Evolutionary conservation across 2,797 vertebrate species (phyloP), one percentile per base, ranked within the genome.

Genomic region (Molossus molossus): DNA sequence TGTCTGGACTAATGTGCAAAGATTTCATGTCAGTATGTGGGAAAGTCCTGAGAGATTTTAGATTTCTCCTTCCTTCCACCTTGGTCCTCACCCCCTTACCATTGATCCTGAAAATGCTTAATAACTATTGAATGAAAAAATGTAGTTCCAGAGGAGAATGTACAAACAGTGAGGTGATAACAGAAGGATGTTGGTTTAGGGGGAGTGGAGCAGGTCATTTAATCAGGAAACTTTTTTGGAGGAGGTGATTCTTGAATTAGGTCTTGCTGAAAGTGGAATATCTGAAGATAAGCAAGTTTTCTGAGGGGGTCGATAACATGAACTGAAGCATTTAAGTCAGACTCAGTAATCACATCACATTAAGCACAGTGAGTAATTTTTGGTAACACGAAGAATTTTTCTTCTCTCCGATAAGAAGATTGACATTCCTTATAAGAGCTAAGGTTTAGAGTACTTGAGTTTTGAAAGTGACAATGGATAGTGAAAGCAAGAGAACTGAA

Each of bases 201-300:
- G 95, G 65, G 40, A 80, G 55, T n/a, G 25, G 9, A 70, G 9
- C 45, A 82, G 50, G 67, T 95, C 23, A 65, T 93, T 87, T 84
- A 73, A 87, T 55, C 60, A 76, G 92, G 70, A 45, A 91, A 27
- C 20, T 83, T 87, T 62, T 14, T 89, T 94, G 58, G 18, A 81
- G 67, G 77, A 91, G 53, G 9, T 86, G 13, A 70, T 93, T 91
- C 67, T 90, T 87, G 25, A 87, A 50, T 76, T 90, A 64, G 37
- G 3, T 92, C 70, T 94, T 96, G 20, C 25, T 65, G 15, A 92
- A 87, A 85, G 55, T 5, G 12, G 17, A 87, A 1, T 64, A 27
- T 60, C 90, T 94, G 53, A 94, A 91, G 76, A 53, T 90, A 89
- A 90, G 20, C 29, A 87, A n/a, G 21, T 94, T 13, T 94, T 76